Evolutionary conservation across 1,140 invertebrate genomes (phyloP), one percentile per base, ranked within the genome.

Genomic region (Nebria ingens): DNA sequence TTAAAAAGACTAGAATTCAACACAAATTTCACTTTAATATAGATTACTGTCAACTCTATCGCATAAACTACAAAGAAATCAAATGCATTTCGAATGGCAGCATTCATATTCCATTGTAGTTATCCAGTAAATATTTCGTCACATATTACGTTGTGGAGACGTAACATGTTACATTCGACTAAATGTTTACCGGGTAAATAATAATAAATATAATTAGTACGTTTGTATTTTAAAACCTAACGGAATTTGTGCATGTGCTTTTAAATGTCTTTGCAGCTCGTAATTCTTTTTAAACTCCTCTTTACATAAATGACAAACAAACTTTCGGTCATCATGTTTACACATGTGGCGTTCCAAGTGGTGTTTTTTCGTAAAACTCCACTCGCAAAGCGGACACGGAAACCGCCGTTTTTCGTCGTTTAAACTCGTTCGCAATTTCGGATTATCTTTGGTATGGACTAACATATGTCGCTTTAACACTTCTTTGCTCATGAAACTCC

Each of bases 401-500:
- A 11, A 45, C 17, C 15, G 6, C 3, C 40, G 40, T 45, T 17
- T 45, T 17, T 45, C 15, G 17, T 45, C 40, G 4, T 45, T 6
- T 9, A 45, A 17, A 45, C 40, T 45, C 4, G 40, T 4, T 17
- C 40, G 6, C 15, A 45, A 45, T 45, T 45, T 45, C 6, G 25
- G 6, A 45, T 45, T 6, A 12, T 17, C 40, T 12, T 17, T 9
- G 3, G 40, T 17, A 45, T 45, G 40, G 9, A 45, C 15, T 45
- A 12, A 9, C 15, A 45, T 11, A 45, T 45, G 40, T 45, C 40
- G 6, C 17, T 45, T 45, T 45, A 45, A 45, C 4, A 45, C 40
- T 45, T 45, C 40, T 45, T 45, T 45, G 15, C 40, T 45, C 40
- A 45, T 45, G 15, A 45, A 45, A 45, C 40, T 45, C 40, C 40